Evolutionary conservation across 1,140 invertebrate species (phyloP).

Genomic region (Eupeodes corollae): DNA sequence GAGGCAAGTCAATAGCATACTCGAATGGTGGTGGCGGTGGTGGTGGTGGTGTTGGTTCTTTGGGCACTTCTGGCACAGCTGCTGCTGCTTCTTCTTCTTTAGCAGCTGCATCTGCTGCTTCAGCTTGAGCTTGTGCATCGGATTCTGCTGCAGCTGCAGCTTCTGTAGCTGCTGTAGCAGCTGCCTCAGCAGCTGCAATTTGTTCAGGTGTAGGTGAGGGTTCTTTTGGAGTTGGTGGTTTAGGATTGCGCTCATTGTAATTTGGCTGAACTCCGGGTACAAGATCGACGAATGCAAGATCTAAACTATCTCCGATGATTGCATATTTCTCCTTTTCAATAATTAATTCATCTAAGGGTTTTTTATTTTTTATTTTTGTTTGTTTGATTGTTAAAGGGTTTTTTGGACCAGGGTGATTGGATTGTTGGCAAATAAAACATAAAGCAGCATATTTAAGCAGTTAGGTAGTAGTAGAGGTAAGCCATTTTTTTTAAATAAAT

Average conservation of each 20-base stretch:
- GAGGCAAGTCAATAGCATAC: conserved; percentile 35
- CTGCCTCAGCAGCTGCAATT: conserved; percentile 25
- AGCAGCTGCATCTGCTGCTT: conserved; percentile 7
- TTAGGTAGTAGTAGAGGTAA: no score
- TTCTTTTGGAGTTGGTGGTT: conserved; percentile 32
- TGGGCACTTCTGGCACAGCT: conserved; percentile 12
- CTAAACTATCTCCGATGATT: conserved; percentile 93
- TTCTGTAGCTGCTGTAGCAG: conserved; percentile 11
- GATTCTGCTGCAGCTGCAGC: conserved; percentile 11
- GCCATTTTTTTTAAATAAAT: no score
- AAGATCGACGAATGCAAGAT: conserved; percentile 91
- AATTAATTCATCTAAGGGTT: conserved; percentile 83
- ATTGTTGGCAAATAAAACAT: conserved; percentile 20
- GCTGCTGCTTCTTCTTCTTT: conserved; percentile 7
- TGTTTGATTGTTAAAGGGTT: conserved; percentile 4
- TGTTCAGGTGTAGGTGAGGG: conserved; percentile 29
- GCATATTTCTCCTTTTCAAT: conserved; percentile 97
- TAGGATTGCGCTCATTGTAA: conserved; percentile 37
- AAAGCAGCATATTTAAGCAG: no score
- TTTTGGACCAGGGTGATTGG: conserved; percentile 7
- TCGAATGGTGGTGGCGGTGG: conserved; percentile 39
- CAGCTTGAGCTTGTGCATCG: conserved; percentile 7
- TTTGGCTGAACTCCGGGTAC: conserved; percentile 51
- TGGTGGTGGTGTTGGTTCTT: conserved; percentile 29
- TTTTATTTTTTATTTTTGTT: conserved; percentile 6